These are phyloP conservation scores for Scolopax bukidnonensis DNA, from an alignment of 2,797 vertebrate species.

Conservation along the genomic window DNA sequence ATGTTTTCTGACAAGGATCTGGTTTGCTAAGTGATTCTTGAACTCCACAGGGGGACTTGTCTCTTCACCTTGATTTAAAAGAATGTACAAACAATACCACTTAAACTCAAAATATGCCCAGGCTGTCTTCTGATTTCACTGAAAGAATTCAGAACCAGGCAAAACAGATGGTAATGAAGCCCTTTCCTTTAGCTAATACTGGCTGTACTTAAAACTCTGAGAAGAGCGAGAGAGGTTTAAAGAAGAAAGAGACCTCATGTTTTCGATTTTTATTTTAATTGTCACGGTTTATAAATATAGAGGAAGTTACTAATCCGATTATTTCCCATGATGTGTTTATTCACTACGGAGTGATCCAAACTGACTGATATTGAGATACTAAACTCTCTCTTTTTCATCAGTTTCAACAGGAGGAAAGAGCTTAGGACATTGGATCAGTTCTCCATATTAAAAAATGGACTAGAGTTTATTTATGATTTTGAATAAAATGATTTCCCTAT, in stretches of 20 bases:
- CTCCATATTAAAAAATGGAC: not conserved
- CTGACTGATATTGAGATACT: not conserved
- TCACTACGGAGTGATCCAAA: not conserved
- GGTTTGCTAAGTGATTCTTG: slow-evolving; percentile 70
- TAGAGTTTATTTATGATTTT: not conserved
- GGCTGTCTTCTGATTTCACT: slow-evolving; percentile 52
- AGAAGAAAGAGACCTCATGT: not conserved
- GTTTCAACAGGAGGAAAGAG: not conserved
- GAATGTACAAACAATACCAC: slow-evolving; percentile 63
- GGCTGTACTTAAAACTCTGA: slow-evolving; percentile 22
- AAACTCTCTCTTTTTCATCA: not conserved
- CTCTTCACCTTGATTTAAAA: slow-evolving; percentile 72
- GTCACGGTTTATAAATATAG: slow-evolving; percentile 18
- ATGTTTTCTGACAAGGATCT: slow-evolving; percentile 61
- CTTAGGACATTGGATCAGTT: not conserved
- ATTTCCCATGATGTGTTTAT: slow-evolving; percentile 7
- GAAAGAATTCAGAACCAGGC: slow-evolving; percentile 51
- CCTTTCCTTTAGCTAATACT: slow-evolving; percentile 58
- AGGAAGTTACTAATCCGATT: slow-evolving; percentile 4
- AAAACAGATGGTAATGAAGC: slow-evolving; percentile 62
- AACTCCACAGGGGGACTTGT: slow-evolving; percentile 56
- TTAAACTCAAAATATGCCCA: slow-evolving; percentile 67
- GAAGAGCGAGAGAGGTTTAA: slow-evolving; percentile 15
- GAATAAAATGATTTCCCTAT: not conserved
- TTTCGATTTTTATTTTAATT: not conserved